Evolutionary conservation across 1,140 invertebrate species (phyloP), one percentile per base, ranked within the genome.

Genomic region (Lethrus apterus): DNA sequence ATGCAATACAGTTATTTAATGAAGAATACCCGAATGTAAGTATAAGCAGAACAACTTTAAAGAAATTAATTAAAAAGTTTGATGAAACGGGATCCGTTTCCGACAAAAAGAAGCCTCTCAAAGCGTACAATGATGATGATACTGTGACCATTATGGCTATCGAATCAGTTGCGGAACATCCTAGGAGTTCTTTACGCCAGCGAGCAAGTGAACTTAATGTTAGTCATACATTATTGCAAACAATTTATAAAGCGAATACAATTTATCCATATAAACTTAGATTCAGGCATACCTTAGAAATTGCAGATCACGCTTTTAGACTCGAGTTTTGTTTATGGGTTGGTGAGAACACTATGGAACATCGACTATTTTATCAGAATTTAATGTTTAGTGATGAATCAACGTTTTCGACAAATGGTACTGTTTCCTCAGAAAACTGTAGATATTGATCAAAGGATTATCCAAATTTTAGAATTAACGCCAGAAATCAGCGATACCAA

Each of bases 241-340:
- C 7, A 44, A 48, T 48, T 33, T 48, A 21, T 48, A 43, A 48
- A 31, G 38, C 15, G 17, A 48, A 48, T 18, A 34, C 13, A 4
- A 47, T 40, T 41, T 29, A 40, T 23, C 34, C 46, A 31, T 43
- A 14, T 18, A 42, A 48, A 45, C 17, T 42, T 3, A 19, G 38
- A 45, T 50, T 44, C 45, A 34, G 19, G 17, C 32, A 36, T 7
- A 44, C 41, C 30, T 45, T 50, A 24, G 41, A 50, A 31, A 19
- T 35, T 26, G 48, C 31, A 18, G 41, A 50, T 29, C 13, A n/a
- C n/a, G n/a, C n/a, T n/a, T n/a, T n/a, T 11, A 5, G 41, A 24
- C 18, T 45, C 8, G 3, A 29, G 21, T 50, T 50, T 29, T 45
- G 31, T 50, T 44, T 36, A 5, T 32, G 17, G 17, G 34, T 50